These are phyloP conservation scores for Sphaeridia pumilis DNA, from an alignment of 2,888 invertebrate species.

Conservation along the genomic window DNA sequence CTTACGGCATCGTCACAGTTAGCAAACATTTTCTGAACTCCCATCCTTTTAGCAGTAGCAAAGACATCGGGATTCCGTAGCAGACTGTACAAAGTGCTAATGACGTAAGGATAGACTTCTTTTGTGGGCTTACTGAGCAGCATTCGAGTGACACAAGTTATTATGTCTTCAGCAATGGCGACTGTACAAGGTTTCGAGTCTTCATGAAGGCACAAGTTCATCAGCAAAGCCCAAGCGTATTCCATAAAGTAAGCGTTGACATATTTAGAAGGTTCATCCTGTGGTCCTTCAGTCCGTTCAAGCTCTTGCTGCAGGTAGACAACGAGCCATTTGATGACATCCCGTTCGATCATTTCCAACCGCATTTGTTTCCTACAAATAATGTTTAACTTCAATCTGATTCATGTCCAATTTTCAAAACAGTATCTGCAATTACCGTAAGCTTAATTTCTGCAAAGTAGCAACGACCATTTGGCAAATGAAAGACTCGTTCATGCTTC, in stretches of 20 bases:
- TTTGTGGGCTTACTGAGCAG: constrained; percentile 18
- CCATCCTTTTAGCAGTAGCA: constrained; percentile 43
- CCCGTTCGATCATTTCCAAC: constrained; percentile 50
- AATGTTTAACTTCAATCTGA: background rate
- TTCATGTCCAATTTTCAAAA: background rate
- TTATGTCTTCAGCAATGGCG: constrained; percentile 26
- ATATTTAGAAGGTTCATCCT: background rate
- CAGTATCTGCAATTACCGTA: constrained; percentile 42
- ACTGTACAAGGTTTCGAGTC: constrained; percentile 35
- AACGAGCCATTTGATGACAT: constrained; percentile 52
- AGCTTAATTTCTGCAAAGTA: constrained; percentile 54
- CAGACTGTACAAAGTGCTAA: constrained; percentile 46
- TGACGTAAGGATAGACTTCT: constrained; percentile 44
- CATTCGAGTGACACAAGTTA: constrained; percentile 28
- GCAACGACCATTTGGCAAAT: constrained; percentile 54
- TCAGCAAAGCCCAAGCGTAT: constrained; percentile 53
- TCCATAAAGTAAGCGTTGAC: constrained; percentile 48
- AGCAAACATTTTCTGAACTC: constrained; percentile 40
- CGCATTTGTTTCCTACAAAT: constrained; percentile 46
- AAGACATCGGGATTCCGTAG: constrained; percentile 43
- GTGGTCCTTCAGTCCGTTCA: no score
- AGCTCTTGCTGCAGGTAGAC: constrained; percentile 43
- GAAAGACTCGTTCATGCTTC: constrained; percentile 40
- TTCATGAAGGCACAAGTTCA: constrained; percentile 54
- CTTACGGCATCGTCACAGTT: constrained; percentile 9